Conservation (phyloP, 2,113 vertebrate species). For the Clarias gariepinus region DNA sequence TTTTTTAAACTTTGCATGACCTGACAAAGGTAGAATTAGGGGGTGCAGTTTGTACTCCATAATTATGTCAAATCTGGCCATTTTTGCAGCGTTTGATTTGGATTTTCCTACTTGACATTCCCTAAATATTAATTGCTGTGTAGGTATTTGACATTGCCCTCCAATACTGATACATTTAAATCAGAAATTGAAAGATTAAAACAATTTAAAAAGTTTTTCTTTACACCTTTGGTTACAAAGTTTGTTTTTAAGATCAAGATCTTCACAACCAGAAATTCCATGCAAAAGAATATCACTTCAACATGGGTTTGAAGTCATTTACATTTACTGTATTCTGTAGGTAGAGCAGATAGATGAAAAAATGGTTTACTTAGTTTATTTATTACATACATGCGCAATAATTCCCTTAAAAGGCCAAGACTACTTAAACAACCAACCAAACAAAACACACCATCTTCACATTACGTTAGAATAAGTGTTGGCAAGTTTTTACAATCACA, state of each 20-base stretch:
- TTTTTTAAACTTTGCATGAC: not conserved
- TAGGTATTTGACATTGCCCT: not conserved
- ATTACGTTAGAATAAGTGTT: not conserved
- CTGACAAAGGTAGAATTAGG: not conserved
- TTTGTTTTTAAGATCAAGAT: not conserved
- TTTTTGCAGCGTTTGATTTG: not conserved
- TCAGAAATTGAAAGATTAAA: not conserved
- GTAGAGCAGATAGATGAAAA: not conserved
- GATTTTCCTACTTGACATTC: not conserved
- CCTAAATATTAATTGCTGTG: not conserved
- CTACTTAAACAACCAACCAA: slow-evolving; percentile 19
- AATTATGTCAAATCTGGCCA: not conserved
- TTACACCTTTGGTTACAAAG: not conserved
- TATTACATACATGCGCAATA: not conserved
- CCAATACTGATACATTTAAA: not conserved
- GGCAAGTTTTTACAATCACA: not conserved
- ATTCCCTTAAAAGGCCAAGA: not conserved
- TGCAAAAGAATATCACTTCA: not conserved
- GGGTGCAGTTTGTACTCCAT: not conserved
- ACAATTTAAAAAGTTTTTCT: not conserved
- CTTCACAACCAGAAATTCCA: not conserved
- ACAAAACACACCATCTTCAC: slow-evolving; percentile 31
- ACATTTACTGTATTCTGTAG: not conserved
- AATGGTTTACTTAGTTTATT: not conserved
- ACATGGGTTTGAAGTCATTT: not conserved